These are phyloP conservation scores for Pseudochirops corinnae DNA, from an alignment of 2,797 vertebrate genomes.

Conservation along the genomic window DNA sequence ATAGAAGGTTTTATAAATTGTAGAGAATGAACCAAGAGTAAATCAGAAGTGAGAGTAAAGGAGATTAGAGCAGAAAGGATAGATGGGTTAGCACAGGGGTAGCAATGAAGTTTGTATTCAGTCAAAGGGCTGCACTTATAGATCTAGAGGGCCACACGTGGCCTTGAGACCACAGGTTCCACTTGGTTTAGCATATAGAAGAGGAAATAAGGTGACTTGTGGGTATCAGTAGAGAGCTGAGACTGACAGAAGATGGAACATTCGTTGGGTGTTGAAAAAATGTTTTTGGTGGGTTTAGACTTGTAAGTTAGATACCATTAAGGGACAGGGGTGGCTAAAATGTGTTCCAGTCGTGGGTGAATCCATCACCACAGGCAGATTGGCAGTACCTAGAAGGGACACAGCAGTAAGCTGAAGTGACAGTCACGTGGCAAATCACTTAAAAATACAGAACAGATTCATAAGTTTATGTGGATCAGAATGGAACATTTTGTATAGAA, in stretches of 20 bases:
- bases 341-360: neutral
- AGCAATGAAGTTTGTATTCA: too few relatives aligned
- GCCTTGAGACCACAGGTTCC: too few relatives aligned
- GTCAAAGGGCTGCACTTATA: too few relatives aligned
- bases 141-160: too few relatives aligned
- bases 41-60: neutral
- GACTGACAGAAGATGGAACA: neutral
- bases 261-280: neutral
- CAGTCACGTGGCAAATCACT: constrained; percentile 63
- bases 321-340: neutral
- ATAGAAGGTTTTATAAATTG: neutral
- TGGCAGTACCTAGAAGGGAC: constrained; percentile 53
- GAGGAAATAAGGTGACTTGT: neutral
- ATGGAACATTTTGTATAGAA: constrained; percentile 70
- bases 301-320: neutral
- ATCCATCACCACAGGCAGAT: neutral
- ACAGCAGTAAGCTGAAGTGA: constrained; percentile 49
- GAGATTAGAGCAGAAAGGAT: neutral
- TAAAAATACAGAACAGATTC: constrained; percentile 64
- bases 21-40: neutral
- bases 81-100: neutral
- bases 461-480: constrained; percentile 58
- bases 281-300: neutral
- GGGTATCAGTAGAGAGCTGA: neutral
- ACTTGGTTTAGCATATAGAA: neutral